These are phyloP conservation scores for Alca torda DNA, from an alignment of 2,797 vertebrate species.

Conservation along the genomic window DNA sequence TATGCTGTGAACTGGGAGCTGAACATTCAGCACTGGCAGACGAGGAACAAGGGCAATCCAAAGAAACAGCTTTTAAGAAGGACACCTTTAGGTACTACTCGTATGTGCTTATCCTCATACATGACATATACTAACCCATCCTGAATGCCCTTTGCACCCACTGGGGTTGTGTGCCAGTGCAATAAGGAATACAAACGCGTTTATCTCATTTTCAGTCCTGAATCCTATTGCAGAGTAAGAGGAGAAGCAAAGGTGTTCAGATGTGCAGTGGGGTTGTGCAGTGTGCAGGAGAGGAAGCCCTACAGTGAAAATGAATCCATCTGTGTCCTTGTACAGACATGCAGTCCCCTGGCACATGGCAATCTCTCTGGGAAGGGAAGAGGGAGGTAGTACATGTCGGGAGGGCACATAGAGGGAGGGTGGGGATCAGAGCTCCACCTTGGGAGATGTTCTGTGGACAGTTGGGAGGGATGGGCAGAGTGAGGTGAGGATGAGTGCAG, in stretches of 20 bases:
- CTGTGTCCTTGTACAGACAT: neutral
- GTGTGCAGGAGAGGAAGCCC: neutral
- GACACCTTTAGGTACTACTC: neutral
- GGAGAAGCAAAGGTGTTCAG: neutral
- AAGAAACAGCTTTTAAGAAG: neutral
- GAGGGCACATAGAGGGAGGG: neutral
- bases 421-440: neutral
- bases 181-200: neutral
- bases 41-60: neutral
- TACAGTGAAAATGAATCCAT: neutral
- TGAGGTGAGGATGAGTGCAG: neutral
- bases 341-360: fast-evolving
- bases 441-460: neutral
- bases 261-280: neutral
- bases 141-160: neutral
- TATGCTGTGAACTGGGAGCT: neutral
- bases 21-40: neutral
- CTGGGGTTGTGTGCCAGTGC: neutral
- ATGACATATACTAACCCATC: neutral
- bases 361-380: neutral
- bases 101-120: fast-evolving
- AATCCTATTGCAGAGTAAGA: neutral
- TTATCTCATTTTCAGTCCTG: neutral
- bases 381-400: fast-evolving
- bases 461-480: neutral